Evolutionary conservation across 1,140 invertebrate genomes (phyloP), one percentile per base, ranked within the genome.

Genomic region (Ips nitidus): DNA sequence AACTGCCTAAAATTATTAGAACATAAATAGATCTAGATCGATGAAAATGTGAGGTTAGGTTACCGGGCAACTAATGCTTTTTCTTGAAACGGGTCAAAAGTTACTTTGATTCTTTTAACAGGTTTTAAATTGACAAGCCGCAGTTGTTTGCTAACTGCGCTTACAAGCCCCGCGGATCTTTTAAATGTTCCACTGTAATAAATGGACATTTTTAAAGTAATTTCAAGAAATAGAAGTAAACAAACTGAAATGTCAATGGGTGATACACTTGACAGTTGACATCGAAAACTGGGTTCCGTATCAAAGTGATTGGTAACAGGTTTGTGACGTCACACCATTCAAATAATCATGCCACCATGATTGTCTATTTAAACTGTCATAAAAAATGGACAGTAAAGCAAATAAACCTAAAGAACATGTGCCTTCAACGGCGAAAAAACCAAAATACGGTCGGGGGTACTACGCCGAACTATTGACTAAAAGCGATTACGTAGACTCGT

Each of bases 11-110:
- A 86, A 85, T 80, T 76, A 64, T 50, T 58, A 55, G 37, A 69
- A 67, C 37, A 58, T 56, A 71, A 68, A 64, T 70, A 75, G 52
- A 55, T 74, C 74, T 71, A 70, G 76, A 78, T 75, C 75, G 75
- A 79, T 77, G 73, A 42, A 55, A 42, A 74, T 68, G 52, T 71
- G 56, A 71, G 68, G 75, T 73, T 74, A 75, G 71, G 59, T 75
- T 86, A 94, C 91, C 92, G 89, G 74, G 87, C 87, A 71, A 87
- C 82, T 55, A 79, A 81, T 52, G 87, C 86, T 78, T 89, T 89
- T 71, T 87, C 82, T 71, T 87, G 82, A 82, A 95, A 94, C 3
- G 93, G 93, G 83, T 95, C 93, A 75, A 95, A 94, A 76, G 88
- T 87, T 53, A 94, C 86, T 8, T 85, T 84, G 66, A 95, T 86